Evolutionary conservation across 2,113 vertebrate species (phyloP), one percentile per base, ranked within the genome.

Genomic region (Scomber scombrus): DNA sequence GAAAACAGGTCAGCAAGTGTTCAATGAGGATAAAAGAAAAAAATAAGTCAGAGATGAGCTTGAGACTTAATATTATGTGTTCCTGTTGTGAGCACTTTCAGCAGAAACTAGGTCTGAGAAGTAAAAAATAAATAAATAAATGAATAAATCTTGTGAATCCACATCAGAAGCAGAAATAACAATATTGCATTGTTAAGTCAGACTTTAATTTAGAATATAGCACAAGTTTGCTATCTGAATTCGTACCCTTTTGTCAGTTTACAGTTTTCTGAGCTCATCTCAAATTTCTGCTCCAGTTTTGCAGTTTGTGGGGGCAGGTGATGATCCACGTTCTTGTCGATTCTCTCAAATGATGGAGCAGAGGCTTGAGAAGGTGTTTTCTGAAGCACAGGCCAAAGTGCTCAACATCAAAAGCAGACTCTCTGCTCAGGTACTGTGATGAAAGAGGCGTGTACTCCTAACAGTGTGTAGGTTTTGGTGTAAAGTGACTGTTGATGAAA

Each of bases 261-360:
- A 15, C 8, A 40, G 45, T 40, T 74, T 60, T 78, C 13, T 69
- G 55, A 68, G 55, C 26, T 85, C 34, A 60, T 85, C 40, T 49
- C 56, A 16, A 81, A 49, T 82, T 78, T 19, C 4, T 86, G 61
- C 77, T 95, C 40, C 86, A 99, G 98, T 98, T 86, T 93, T 99
- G 74, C 96, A 98, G 93, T 99, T 99, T 91, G 97, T 99, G 90
- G 96, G 97, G 63, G 93, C 95, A 0, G 95, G 94, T 1, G 97
- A 98, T 86, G 96, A 98, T 49, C 96, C 97, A 18, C 95, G 96
- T 40, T 97, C 97, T 14, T 99, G 98, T 93, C 95, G 93, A 57
- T 99, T 98, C 94, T 95, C 94, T 78, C 97, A 97, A 94, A 96
- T 96, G 26, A 98, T 99, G 97, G 98, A 99, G 57, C 96, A 97